These are phyloP conservation scores for Chesias legatella DNA, from an alignment of 2,888 invertebrate species.

Conservation along the genomic window DNA sequence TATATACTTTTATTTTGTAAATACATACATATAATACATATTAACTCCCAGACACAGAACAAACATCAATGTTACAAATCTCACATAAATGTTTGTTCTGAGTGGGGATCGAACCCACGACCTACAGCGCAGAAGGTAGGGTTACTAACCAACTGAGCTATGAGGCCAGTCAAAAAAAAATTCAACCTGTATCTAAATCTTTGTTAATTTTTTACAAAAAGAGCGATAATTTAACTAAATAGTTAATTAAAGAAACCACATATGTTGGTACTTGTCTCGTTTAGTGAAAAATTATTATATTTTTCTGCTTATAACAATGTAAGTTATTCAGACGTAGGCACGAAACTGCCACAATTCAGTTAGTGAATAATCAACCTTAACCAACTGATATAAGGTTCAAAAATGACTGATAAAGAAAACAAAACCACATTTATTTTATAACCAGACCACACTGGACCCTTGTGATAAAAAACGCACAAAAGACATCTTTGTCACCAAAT, in stretches of 20 bases:
- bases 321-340: not conserved
- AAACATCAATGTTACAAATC: no score
- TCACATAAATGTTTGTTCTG: no score
- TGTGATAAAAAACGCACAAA: slow-evolving; percentile 41
- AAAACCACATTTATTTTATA: slow-evolving; percentile 35
- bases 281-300: slow-evolving; percentile 13
- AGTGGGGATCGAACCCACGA: no score
- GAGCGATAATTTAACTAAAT: slow-evolving; percentile 6
- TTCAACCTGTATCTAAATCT: no score
- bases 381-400: not conserved
- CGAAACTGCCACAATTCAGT: not conserved
- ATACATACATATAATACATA: no score
- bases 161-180: no score
- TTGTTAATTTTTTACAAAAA: no score
- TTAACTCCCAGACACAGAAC: no score
- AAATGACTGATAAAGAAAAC: slow-evolving; percentile 8
- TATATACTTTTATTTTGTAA: no score
- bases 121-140: no score
- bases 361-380: not conserved
- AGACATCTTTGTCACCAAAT: slow-evolving; percentile 36
- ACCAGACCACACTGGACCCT: slow-evolving; percentile 32
- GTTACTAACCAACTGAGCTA: no score
- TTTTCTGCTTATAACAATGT: slow-evolving; percentile 4
- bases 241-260: slow-evolving; percentile 18
- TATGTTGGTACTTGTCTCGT: slow-evolving; percentile 4